Base-by-base conservation (phyloP, 2,888 invertebrate species). In the Amiota communis region DNA sequence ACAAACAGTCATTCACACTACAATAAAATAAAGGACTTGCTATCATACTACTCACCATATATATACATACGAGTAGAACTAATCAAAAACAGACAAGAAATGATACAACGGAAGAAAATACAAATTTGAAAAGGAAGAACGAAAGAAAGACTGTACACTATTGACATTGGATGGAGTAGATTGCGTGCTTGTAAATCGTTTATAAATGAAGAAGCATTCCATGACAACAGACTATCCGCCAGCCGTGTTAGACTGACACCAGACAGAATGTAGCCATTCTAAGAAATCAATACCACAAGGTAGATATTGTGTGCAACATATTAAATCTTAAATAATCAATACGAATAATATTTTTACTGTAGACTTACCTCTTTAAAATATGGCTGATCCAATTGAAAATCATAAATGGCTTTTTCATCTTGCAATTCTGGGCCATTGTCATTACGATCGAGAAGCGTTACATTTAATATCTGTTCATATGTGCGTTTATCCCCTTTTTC, bases 381-480 rank as follows among this genome's bases (percentile, higher is more conserved):
- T 6, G 89, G 88, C 79, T 88, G 85, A 8, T 85, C 83, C 79
- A 90, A 76, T 70, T 81, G 70, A 72, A 90, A 87, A 47, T 79
- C 78, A 36, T 87, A 83, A 46, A 77, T 75, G 9, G 84, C 80
- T 36, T 84, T 82, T 65, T 91, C 90, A 78, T 92, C 91, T 77
- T 92, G 88, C 49, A 93, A 81, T 78, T 95, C 91, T 0, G 98
- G 98, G 11, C 96, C 96, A 87, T 98, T 97, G 89, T 98, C 98
- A 90, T 98, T 98, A 89, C 96, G 96, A 87, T 96, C 95, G 70
- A 95, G 89, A 10, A 98, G 93, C 3, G 90, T 89, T n/a, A 93
- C 85, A 61, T 87, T 82, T 9, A 76, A 84, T 69, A 68, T 80
- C 0, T 81, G 70, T 64, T 74, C 67, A 23, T 84, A 83, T 0